Evolutionary conservation across 1,140 invertebrate genomes (phyloP), one percentile per base, ranked within the genome.

Genomic region (Acromyrmex echinatior): DNA sequence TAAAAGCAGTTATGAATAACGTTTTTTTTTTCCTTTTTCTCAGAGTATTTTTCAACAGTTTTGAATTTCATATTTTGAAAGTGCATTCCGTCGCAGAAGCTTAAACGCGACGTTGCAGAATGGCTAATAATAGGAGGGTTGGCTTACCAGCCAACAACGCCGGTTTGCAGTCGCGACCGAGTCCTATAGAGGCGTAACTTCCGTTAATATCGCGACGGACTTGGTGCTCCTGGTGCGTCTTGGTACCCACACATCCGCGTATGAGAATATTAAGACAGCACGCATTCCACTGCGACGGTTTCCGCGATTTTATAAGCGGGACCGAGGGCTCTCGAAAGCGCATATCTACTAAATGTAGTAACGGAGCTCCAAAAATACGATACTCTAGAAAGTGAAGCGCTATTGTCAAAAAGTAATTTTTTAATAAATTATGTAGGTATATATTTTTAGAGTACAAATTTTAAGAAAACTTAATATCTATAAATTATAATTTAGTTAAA

Each of bases 71-170:
- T 71, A 81, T 93, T 91, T 92, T 92, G 91, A 92, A 93, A 92
- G 92, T 93, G 91, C 90, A 88, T 93, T 86, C 88, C 78, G 86
- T 76, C 85, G 88, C 88, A 90, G 90, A 90, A 88, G 90, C 81
- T 91, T 92, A 93, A 94, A 94, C 92, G 92, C 90, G 91, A 91
- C 91, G 90, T 45, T 78, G 88, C 86, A 88, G 92, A 94, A 94
- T 91, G 85, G 92, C 94, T 95, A 95, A 95, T 93, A 95, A 95
- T 95, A 95, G 94, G 87, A 91, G 79, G 66, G 74, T 92, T 93
- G 92, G 93, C 90, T 89, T 92, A 90, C 86, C 82, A 86, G 92
- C 92, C 92, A 93, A 91, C 91, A 91, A 90, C 90, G 90, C 86
- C 87, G 78, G 87, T 77, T 71, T 76, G 86, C 74, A 84, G 71